phyloP scores from a whole-genome alignment of 2,797 vertebrate genomes.

The Fratercula arctica region DNA sequence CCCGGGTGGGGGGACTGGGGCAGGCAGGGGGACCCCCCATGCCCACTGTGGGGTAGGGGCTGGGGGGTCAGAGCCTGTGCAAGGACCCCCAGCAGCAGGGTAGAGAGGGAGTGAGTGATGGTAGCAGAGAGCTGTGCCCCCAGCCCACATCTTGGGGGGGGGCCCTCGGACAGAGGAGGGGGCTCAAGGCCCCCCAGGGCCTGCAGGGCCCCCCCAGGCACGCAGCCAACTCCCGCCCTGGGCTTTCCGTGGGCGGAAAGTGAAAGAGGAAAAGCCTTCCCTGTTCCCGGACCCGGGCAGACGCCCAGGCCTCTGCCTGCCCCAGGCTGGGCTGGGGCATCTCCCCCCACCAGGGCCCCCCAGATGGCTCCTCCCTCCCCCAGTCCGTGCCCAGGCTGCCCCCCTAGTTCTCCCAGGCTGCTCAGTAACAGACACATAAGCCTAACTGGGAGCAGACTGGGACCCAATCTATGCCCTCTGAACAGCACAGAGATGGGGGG shows the following conservation, averaged over 20 bases:
- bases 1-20: rapidly evolving
- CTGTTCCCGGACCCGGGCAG: neutral
- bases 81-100: neutral
- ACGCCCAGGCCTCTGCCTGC: neutral
- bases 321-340: neutral
- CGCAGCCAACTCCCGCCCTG: neutral
- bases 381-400: neutral
- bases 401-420: neutral
- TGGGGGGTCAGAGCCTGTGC: neutral
- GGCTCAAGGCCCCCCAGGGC: neutral
- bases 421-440: neutral
- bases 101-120: neutral
- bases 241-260: neutral
- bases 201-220: neutral
- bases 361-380: neutral
- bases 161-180: neutral
- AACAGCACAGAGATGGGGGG: neutral
- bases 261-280: conserved; percentile 52
- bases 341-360: neutral
- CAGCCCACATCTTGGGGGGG: neutral
- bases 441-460: neutral
- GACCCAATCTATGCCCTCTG: neutral
- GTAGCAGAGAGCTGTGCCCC: neutral
- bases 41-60: rapidly evolving
- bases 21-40: neutral